These are phyloP conservation scores for Drymonia ruficornis DNA, from an alignment of 2,888 invertebrate species.

Conservation along the genomic window DNA sequence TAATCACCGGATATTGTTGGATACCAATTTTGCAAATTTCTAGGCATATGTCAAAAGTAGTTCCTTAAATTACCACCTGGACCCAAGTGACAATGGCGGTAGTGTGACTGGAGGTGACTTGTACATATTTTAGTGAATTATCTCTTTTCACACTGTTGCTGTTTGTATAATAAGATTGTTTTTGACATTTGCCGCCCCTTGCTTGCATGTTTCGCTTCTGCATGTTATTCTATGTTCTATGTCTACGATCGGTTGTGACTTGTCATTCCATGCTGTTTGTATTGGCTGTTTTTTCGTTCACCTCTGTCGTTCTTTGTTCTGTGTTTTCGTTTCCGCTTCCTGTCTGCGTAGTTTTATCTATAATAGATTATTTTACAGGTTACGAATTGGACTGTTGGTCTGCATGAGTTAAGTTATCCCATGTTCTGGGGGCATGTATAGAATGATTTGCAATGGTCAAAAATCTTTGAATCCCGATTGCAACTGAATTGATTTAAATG, in stretches of 20 bases:
- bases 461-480: not conserved
- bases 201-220: conserved; percentile 65
- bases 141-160: conserved; percentile 3
- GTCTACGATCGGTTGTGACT: conserved; percentile 73
- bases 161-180: conserved; percentile 20
- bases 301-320: conserved; percentile 51
- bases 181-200: conserved; percentile 60
- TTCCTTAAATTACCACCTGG: conserved; percentile 2
- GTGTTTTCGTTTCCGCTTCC: conserved; percentile 63
- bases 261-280: conserved; percentile 66
- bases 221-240: conserved; percentile 48
- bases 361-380: conserved; percentile 58
- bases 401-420: conserved; percentile 30
- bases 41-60: conserved; percentile 47
- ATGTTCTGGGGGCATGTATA: conserved; percentile 15
- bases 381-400: conserved; percentile 15
- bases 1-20: conserved; percentile 60
- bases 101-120: conserved; percentile 16
- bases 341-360: conserved; percentile 63
- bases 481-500: not conserved
- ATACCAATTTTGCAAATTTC: conserved; percentile 51
- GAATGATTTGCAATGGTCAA: conserved; percentile 27
- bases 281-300: conserved; percentile 64
- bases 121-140: not conserved
- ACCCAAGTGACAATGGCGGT: conserved; percentile 9